A percentile compares a stretch with the other conserved stretches of the same genome.
Conservation (phyloP, 2,797 vertebrate species). For the Argyrosomus regius region DNA sequence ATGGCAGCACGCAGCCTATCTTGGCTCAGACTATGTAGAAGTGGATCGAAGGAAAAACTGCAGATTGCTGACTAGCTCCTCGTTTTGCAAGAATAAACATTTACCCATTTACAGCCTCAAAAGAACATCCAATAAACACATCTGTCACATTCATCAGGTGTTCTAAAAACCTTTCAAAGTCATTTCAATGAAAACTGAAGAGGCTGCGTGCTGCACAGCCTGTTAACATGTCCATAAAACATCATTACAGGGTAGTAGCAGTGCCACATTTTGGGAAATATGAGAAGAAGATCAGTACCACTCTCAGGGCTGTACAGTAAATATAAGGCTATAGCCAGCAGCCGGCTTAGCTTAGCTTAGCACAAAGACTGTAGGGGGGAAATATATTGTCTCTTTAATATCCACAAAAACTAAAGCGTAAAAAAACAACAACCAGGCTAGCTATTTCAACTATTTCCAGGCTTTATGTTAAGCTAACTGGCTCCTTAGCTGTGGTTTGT, state of each 20-base stretch:
- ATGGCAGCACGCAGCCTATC: constrained; percentile 20
- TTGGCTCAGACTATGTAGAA: constrained; percentile 35
- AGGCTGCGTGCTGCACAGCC: not conserved
- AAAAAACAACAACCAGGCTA: not conserved
- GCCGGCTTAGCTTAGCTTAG: not conserved
- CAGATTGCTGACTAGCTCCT: constrained; percentile 20
- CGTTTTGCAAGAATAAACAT: constrained; percentile 19
- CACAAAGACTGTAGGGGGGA: not conserved
- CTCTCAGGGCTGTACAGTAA: not conserved
- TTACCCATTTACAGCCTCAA: constrained; percentile 3
- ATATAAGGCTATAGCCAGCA: not conserved
- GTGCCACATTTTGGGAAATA: not conserved
- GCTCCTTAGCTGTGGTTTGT: not conserved
- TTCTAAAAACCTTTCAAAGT: not conserved
- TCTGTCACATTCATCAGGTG: not conserved
- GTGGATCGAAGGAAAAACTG: constrained; percentile 29
- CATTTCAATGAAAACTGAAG: not conserved
- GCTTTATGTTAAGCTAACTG: not conserved
- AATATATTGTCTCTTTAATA: not conserved
- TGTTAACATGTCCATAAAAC: not conserved
- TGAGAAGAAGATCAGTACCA: not conserved
- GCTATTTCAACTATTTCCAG: not conserved
- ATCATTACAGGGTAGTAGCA: not conserved
- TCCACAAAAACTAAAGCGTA: not conserved
- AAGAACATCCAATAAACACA: constrained; percentile 6